Conservation (phyloP, 2,888 invertebrate species). For the Hypolimnas misippus region DNA sequence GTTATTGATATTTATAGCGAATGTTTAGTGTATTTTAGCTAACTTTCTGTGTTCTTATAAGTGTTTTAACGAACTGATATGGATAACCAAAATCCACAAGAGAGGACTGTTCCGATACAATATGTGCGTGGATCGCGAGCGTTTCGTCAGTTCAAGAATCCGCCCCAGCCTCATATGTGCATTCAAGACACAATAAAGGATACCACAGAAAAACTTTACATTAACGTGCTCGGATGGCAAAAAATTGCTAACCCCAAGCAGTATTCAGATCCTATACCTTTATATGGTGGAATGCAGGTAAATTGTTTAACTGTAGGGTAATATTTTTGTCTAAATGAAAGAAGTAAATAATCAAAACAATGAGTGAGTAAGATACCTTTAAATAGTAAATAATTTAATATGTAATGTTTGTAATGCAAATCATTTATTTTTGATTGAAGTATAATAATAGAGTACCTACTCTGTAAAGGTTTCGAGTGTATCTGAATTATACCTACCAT, state of each 20-base stretch:
- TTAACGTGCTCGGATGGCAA: conserved; percentile 90
- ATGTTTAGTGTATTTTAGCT: conserved; percentile 53
- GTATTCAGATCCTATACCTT: conserved; percentile 86
- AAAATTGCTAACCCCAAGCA: conserved; percentile 87
- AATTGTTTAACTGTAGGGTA: conserved; percentile 30
- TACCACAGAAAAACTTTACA: conserved; percentile 83
- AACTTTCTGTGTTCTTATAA: conserved; percentile 28
- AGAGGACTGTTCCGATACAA: conserved; percentile 79
- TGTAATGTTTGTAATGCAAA: neutral
- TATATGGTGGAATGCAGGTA: conserved; percentile 90
- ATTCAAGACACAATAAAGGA: conserved; percentile 86
- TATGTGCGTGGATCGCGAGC: conserved; percentile 85
- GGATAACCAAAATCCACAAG: conserved; percentile 73
- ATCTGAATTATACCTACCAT: neutral
- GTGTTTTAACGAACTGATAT: conserved; percentile 62
- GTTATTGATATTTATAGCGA: conserved; percentile 61
- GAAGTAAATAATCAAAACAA: neutral
- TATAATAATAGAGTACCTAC: neutral
- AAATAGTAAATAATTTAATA: neutral
- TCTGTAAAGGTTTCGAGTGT: neutral
- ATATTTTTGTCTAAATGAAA: neutral
- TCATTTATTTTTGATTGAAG: neutral
- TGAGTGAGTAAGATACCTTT: neutral
- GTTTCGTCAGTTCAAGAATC: conserved; percentile 88
- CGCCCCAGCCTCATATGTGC: conserved; percentile 91